Base-by-base conservation (phyloP, 2,797 vertebrate genomes). In the Pseudochirops cupreus region DNA sequence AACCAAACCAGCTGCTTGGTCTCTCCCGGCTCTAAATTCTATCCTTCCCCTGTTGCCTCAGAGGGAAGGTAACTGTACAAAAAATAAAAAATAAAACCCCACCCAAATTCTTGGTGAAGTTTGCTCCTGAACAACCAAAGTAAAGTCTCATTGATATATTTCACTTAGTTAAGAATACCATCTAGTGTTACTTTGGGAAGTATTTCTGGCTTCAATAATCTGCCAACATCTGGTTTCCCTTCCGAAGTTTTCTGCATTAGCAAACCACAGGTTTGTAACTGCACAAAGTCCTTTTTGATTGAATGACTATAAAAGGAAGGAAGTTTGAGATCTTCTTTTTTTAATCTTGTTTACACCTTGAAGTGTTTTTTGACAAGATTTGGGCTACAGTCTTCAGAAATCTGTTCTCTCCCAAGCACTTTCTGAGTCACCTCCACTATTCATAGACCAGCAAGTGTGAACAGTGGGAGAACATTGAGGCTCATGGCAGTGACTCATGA, bases 371-470 rank as follows among this genome's bases (percentile, higher is more conserved):
- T 39, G 3, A 96, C 94, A 97, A 97, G 56, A 53, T 87, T 57
- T 96, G 92, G 93, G 50, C 95, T 95, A 91, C 91, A 96, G 91
- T 94, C 91, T 12, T 92, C 18, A 53, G 94, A 96, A 96, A 96
- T 97, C 93, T 96, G 97, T 97, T 96, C 91, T 92, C 2, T 33
- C 16, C 13, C 26, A 96, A 93, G 95, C 9, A 4, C 92, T 95
- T 93, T 94, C 96, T 95, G 97, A 97, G 93, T 98, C 98, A 98
- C 55, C 33, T 1, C 95, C 16, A 52, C 94, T 97, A 94, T 91
- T 98, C 98, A 98, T 95, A 98, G 97, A 97, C n/a, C 39, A 46
- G 46, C 95, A 93, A 97, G 5, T 97, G 98, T 97, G 97, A 98
- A 97, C 96, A 24, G 50, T 59, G n/a, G 93, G 91, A 93, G 52